phyloP scores from a whole-genome alignment of 2,797 vertebrate species.

The Valencia hispanica region DNA sequence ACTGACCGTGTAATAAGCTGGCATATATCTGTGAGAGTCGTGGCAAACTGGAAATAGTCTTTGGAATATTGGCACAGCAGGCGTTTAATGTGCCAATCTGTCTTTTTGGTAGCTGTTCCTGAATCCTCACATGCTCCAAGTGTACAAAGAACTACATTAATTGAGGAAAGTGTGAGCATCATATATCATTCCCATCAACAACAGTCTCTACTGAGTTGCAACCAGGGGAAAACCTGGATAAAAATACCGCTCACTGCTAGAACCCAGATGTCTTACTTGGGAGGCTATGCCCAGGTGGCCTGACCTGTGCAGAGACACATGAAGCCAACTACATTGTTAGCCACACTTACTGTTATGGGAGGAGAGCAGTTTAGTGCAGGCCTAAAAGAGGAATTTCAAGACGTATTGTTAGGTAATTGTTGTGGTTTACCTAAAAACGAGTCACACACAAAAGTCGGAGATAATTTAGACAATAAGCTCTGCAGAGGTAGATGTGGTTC shows the following conservation, averaged over 20 bases:
- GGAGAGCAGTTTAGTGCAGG: slow-evolving; percentile 8
- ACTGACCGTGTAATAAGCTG: slow-evolving; percentile 51
- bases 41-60: slow-evolving; percentile 52
- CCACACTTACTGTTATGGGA: slow-evolving; percentile 26
- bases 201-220: slow-evolving; percentile 53
- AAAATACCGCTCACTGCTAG: slow-evolving; percentile 42
- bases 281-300: slow-evolving; percentile 29
- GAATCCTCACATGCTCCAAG: slow-evolving; percentile 28
- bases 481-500: too few relatives aligned
- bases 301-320: slow-evolving; percentile 40
- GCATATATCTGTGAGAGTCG: slow-evolving; percentile 14
- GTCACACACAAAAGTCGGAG: too few relatives aligned
- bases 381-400: not conserved
- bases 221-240: slow-evolving; percentile 42
- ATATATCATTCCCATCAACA: slow-evolving; percentile 67
- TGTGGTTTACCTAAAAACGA: too few relatives aligned
- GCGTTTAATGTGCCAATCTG: slow-evolving; percentile 64
- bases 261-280: slow-evolving; percentile 30
- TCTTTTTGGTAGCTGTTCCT: slow-evolving; percentile 57
- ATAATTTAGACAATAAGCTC: too few relatives aligned
- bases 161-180: slow-evolving; percentile 63
- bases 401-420: too few relatives aligned
- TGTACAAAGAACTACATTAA: slow-evolving; percentile 37
- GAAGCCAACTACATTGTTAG: slow-evolving; percentile 46
- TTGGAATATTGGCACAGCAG: slow-evolving; percentile 35